A percentile compares a stretch with the other conserved stretches of the same genome.
Conservation (phyloP, 2,888 invertebrate species). For the Autographa gamma region DNA sequence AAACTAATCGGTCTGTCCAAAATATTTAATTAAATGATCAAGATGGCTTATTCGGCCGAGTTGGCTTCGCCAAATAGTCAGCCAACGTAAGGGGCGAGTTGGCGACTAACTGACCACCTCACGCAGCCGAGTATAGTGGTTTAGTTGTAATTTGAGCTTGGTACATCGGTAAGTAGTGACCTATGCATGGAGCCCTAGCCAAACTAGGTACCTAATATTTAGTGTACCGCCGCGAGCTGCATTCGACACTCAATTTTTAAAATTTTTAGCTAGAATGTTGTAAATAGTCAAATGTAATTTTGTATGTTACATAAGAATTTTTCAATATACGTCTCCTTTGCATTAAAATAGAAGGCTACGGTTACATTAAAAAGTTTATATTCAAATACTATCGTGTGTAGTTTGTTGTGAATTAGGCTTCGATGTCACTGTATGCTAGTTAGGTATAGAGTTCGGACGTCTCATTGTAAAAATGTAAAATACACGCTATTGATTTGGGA, state of each 20-base stretch:
- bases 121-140: slow-evolving; percentile 56
- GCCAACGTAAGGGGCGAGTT: slow-evolving; percentile 51
- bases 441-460: slow-evolving; percentile 82
- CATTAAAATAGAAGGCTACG: slow-evolving; percentile 85
- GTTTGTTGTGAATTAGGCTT: slow-evolving; percentile 87
- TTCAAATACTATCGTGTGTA: slow-evolving; percentile 85
- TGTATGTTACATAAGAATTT: slow-evolving; percentile 86
- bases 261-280: slow-evolving; percentile 84
- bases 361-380: slow-evolving; percentile 81
- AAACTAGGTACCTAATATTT: slow-evolving; percentile 81
- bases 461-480: slow-evolving; percentile 88
- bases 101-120: slow-evolving; percentile 45
- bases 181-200: slow-evolving; percentile 84
- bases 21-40: slow-evolving; percentile 63
- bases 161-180: slow-evolving; percentile 75
- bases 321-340: slow-evolving; percentile 86
- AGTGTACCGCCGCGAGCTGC: slow-evolving; percentile 76
- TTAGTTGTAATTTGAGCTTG: slow-evolving; percentile 77
- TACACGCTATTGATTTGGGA: slow-evolving; percentile 85
- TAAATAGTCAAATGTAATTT: slow-evolving; percentile 87
- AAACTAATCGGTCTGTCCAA: slow-evolving; percentile 84
- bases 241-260: slow-evolving; percentile 75
- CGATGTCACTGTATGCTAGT: slow-evolving; percentile 85
- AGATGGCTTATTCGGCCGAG: slow-evolving; percentile 71
- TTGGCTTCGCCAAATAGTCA: slow-evolving; percentile 58